Evolutionary conservation across 2,113 vertebrate genomes (phyloP).

Genomic region (Oncorhynchus keta): DNA sequence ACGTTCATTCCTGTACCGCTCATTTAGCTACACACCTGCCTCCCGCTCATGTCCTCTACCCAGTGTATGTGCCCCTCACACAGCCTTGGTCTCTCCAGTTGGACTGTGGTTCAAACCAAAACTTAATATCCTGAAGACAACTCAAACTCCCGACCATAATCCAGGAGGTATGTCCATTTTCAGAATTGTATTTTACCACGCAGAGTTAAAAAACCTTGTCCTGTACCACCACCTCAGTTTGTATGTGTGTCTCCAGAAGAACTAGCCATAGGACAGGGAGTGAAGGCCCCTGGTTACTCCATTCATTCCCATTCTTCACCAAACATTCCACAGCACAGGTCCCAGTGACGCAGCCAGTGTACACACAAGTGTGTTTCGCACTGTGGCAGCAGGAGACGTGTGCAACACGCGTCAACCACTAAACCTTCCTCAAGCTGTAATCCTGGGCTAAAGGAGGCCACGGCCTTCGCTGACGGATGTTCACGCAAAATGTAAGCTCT

Average conservation of each 20-base stretch:
- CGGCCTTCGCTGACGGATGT: conserved; percentile 78
- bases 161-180: not conserved
- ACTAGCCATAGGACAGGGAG: not conserved
- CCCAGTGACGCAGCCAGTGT: conserved; percentile 7
- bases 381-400: conserved; percentile 27
- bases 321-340: conserved; percentile 4
- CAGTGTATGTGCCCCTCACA: not conserved
- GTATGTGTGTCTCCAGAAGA: not conserved
- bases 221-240: not conserved
- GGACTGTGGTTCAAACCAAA: not conserved
- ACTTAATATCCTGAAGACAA: not conserved
- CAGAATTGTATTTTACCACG: not conserved
- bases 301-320: conserved; percentile 23
- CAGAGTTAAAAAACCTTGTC: not conserved
- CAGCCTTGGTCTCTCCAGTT: not conserved
- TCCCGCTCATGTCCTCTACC: conserved; percentile 16
- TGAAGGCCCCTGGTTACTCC: not conserved
- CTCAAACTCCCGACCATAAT: not conserved
- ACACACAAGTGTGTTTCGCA: conserved; percentile 16
- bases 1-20: conserved; percentile 59
- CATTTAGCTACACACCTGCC: conserved; percentile 45
- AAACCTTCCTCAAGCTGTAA: conserved; percentile 83
- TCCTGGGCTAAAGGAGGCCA: conserved; percentile 72
- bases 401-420: conserved; percentile 72
- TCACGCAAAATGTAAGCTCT: conserved; percentile 57